Base-by-base conservation (phyloP, 2,888 invertebrate species). In the Ochlodes sylvanus region DNA sequence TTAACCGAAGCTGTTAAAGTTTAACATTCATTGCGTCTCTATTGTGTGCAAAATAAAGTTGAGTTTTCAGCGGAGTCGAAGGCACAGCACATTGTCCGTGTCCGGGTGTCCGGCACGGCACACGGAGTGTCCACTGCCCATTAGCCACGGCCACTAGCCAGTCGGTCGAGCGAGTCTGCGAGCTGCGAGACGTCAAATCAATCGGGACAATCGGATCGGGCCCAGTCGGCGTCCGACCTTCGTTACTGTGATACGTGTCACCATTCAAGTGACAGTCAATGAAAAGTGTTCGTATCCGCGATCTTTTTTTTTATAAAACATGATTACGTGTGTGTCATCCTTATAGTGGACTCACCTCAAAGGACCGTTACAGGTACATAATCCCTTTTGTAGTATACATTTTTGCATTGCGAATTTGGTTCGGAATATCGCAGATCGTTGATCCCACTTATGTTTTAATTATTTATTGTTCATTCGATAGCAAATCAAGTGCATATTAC, bases 391-490 rank as follows among this genome's bases (percentile, higher is more conserved):
- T 47, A 55, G n/a, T 44, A 9, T 15, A 7, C 66, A 69, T 68
- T 70, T 69, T 70, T 68, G 65, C 76, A 79, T 85, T 80, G 89
- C 88, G 78, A 90, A 89, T 84, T 85, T 79, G 70, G 74, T 76
- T 76, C 77, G 73, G 80, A 77, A 84, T 82, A 78, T 77, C 77
- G 76, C 82, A 86, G 89, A 90, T 83, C 89, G 78, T 89, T 89
- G 90, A 89, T 90, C 90, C 89, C 90, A 87, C 86, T 89, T 85
- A 75, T 81, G 82, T 83, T 73, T 73, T 84, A 44, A 44, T 50
- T 38, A 38, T 58, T 88, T 87, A 88, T 88, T 86, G 85, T 80
- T 84, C 76, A 80, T 84, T 83, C 81, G 82, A 84, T 84, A 84
- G 76, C 75, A 76, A 81, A 81, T 82, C 77, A 72, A 85, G 78